Conservation (phyloP, 2,113 vertebrate genomes). For the Sander vitreus region DNA sequence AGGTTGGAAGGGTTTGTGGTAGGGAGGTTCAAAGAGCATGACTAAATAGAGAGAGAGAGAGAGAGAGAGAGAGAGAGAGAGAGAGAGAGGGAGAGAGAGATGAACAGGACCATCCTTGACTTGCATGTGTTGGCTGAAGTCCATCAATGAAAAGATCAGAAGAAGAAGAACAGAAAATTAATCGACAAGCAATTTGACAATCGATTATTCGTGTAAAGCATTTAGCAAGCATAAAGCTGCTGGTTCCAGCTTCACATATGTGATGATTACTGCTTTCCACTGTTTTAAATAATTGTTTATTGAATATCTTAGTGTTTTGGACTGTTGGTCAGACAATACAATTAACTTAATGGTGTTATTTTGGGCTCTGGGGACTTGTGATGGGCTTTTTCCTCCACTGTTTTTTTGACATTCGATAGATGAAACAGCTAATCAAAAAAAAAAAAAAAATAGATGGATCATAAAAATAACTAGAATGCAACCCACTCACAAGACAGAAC, state of each 20-base stretch:
- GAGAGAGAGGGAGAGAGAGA: conserved; percentile 76
- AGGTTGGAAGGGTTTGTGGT: conserved; percentile 50
- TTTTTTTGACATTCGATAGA: no score
- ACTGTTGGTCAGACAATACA: background rate
- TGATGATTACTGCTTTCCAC: background rate
- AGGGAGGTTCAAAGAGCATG: conserved; percentile 87
- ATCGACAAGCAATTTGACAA: background rate
- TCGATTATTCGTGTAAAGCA: conserved; percentile 1
- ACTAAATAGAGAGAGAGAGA: conserved; percentile 84
- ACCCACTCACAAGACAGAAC: no score
- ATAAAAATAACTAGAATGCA: no score
- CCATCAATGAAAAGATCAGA: background rate
- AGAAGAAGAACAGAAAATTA: background rate
- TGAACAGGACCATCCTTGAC: background rate
- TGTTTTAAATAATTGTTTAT: background rate
- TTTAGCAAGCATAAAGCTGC: background rate
- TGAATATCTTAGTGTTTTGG: background rate
- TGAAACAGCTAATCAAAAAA: no score
- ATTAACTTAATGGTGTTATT: no score
- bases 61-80: conserved; percentile 79
- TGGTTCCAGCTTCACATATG: background rate
- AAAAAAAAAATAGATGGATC: no score
- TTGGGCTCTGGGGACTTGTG: no score
- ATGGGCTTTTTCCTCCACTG: no score
- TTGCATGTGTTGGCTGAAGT: conserved; percentile 6